Conservation (phyloP, 1,140 invertebrate species). For the Mesaphorura yosii region DNA sequence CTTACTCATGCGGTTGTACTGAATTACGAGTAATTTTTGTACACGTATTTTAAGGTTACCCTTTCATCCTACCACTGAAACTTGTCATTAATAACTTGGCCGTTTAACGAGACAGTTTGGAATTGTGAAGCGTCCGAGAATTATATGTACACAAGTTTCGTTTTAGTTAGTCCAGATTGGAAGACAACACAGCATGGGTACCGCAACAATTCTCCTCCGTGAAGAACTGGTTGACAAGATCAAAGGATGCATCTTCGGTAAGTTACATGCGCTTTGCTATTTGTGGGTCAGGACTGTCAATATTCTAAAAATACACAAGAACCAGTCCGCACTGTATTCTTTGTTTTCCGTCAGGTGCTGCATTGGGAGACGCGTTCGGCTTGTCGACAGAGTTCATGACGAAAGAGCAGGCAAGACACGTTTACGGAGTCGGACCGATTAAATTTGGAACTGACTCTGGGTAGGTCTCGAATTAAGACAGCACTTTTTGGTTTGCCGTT, state of each 20-base stretch:
- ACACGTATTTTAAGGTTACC: too few relatives aligned
- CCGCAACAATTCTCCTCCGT: background rate
- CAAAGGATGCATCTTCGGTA: background rate
- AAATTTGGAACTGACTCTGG: slow-evolving; percentile 19
- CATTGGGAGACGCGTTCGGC: slow-evolving; percentile 22
- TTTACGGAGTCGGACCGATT: slow-evolving; percentile 22
- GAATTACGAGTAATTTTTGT: too few relatives aligned
- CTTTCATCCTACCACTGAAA: too few relatives aligned
- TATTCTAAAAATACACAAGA: background rate
- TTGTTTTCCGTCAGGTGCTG: slow-evolving; percentile 12
- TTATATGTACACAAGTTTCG: too few relatives aligned
- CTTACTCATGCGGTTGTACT: too few relatives aligned
- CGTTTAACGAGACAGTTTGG: too few relatives aligned
- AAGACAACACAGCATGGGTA: too few relatives aligned
- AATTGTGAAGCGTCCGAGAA: too few relatives aligned
- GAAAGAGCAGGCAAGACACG: slow-evolving; percentile 3
- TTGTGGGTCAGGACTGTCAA: background rate
- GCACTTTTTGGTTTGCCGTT: too few relatives aligned
- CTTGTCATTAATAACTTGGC: too few relatives aligned
- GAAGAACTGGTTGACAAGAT: background rate
- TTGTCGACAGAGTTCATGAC: slow-evolving; percentile 24
- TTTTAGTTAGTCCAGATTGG: too few relatives aligned
- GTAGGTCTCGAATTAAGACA: slow-evolving; percentile 3
- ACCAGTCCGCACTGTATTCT: too few relatives aligned
- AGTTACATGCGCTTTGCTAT: background rate